phyloP scores from a whole-genome alignment of 2,888 invertebrate genomes.

The Eupithecia centaureata region DNA sequence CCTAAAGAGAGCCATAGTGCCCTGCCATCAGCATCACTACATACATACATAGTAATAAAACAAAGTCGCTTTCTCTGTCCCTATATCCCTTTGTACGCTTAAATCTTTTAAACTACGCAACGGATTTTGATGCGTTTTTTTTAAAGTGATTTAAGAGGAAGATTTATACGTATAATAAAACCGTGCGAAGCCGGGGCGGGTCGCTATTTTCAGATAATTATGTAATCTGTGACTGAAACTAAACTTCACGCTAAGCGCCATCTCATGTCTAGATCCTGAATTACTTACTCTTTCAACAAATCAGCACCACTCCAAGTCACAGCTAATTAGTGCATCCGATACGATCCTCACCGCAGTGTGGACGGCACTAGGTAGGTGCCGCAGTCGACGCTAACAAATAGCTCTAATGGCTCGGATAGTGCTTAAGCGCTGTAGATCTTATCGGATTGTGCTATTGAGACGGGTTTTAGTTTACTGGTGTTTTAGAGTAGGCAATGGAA shows the following conservation, averaged over 20 bases:
- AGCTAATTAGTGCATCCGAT: not conserved
- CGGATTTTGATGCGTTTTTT: too few species aligned
- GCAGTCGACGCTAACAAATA: not conserved
- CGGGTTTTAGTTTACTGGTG: not conserved
- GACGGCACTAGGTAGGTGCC: not conserved
- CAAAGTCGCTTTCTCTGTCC: too few species aligned
- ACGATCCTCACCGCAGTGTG: not conserved
- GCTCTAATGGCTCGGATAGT: not conserved
- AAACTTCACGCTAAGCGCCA: not conserved
- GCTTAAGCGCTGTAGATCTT: not conserved
- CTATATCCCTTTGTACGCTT: too few species aligned
- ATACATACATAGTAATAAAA: too few species aligned
- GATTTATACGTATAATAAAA: too few species aligned
- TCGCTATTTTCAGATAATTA: too few species aligned
- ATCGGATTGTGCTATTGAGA: constrained; percentile 7
- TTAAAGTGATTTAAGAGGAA: too few species aligned
- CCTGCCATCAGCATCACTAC: too few species aligned
- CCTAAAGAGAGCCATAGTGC: too few species aligned
- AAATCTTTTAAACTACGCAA: too few species aligned
- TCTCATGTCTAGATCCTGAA: not conserved
- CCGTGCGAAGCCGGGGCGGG: too few species aligned
- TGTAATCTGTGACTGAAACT: too few species aligned
- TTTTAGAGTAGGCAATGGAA: not conserved
- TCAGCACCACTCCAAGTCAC: not conserved
- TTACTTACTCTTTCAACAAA: not conserved